These are phyloP conservation scores for Cataglyphis hispanica DNA, from an alignment of 1,140 invertebrate species.

Conservation along the genomic window DNA sequence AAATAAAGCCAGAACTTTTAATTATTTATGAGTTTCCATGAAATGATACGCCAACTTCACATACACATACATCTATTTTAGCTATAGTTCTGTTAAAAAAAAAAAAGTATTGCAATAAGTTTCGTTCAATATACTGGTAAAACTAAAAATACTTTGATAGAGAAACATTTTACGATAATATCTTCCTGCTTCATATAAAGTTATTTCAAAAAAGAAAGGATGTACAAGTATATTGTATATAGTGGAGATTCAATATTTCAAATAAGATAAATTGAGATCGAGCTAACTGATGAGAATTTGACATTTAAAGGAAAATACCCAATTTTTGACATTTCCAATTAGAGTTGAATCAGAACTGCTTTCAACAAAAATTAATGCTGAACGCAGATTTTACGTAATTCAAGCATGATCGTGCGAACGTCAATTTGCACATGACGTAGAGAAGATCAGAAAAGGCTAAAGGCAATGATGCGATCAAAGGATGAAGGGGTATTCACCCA, in stretches of 20 bases:
- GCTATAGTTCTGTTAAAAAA: background rate
- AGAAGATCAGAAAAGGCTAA: background rate
- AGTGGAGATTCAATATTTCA: background rate
- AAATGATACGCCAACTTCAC: too few relatives aligned
- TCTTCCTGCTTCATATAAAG: background rate
- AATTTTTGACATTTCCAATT: background rate
- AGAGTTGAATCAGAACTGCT: background rate
- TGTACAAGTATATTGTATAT: background rate
- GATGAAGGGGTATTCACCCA: background rate
- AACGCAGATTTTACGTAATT: background rate
- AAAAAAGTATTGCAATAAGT: background rate
- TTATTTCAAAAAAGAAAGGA: background rate
- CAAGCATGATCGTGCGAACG: background rate
- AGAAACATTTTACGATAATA: slow-evolving; percentile 10
- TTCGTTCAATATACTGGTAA: background rate
- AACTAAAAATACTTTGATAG: background rate
- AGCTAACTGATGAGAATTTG: background rate
- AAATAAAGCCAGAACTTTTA: too few relatives aligned
- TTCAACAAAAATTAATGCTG: slow-evolving; percentile 1
- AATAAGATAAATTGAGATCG: slow-evolving; percentile 5
- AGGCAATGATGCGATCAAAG: background rate
- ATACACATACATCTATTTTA: too few relatives aligned
- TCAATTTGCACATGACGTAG: background rate
- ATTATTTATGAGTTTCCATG: too few relatives aligned
- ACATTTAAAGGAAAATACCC: background rate